Evolutionary conservation across 2,113 vertebrate genomes (phyloP).

Genomic region (Cacatua alba): DNA sequence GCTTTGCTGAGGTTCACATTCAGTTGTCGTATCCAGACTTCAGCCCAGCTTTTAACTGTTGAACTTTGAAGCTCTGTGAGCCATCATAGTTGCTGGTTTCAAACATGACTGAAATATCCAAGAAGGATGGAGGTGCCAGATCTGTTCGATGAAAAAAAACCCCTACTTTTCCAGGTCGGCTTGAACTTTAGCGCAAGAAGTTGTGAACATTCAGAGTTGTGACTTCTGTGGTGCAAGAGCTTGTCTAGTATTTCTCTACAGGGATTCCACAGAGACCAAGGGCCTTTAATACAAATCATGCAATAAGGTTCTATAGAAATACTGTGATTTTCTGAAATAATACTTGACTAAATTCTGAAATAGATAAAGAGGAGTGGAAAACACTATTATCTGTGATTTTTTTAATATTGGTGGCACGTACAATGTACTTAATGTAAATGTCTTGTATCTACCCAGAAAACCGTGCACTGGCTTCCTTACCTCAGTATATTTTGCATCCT

Average conservation of each 20-base stretch:
- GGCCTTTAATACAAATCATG: not conserved
- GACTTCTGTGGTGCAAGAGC: not conserved
- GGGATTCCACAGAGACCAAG: not conserved
- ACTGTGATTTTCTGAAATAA: not conserved
- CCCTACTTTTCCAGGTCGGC: not conserved
- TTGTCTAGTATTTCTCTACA: not conserved
- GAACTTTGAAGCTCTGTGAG: not conserved
- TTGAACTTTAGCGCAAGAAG: not conserved
- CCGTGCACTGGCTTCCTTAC: slow-evolving; percentile 84
- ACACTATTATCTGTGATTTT: not conserved
- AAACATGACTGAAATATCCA: not conserved
- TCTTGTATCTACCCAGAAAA: slow-evolving; percentile 67
- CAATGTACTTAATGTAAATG: not conserved
- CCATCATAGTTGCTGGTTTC: not conserved
- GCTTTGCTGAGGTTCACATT: not conserved
- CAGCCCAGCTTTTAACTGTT: not conserved
- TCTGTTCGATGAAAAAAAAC: not conserved
- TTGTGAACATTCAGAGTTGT: not conserved
- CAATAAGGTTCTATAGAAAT: not conserved
- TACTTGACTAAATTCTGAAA: not conserved
- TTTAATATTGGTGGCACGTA: fast-evolving
- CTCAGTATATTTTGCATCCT: slow-evolving; percentile 88
- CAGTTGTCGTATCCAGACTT: fast-evolving
- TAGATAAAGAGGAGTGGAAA: not conserved
- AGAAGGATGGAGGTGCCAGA: fast-evolving